Evolutionary conservation across 2,888 invertebrate species (phyloP), one percentile per base, ranked within the genome.

Genomic region (Coecobrya sp.): DNA sequence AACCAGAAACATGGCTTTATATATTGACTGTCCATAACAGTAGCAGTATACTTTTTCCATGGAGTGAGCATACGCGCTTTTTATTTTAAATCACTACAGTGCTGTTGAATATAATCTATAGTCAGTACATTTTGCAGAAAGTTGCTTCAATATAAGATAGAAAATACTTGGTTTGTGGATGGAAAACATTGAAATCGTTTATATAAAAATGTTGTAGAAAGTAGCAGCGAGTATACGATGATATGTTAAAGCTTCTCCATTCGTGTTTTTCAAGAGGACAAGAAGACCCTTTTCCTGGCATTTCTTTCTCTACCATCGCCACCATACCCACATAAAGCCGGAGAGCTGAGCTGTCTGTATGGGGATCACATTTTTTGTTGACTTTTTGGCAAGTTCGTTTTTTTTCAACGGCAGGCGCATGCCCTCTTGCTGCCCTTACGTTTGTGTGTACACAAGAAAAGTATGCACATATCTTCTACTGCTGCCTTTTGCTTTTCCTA

Each of bases 311-410:
- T 7, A 8, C 16, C 16, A 36, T n/a, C 30, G 42, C 16, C 16
- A 36, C 7, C 30, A 45, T 42, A 76, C 45, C n/a, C 42, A 22
- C 49, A 11, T 45, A 79, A 25, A 52, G 25, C 49, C 49, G 27
- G 49, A 49, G 79, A 79, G 79, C 52, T 52, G n/a, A 73, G 73
- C 65, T 73, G 52, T 79, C 49, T 79, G 25, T 52, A 49, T 27
- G 52, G 27, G 79, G 49, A 79, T 79, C 49, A 79, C 79, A 52
- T 79, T 79, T 76, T 65, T 79, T 79, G 73, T 79, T 81, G 25
- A 79, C 88, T 88, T 88, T 88, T 88, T 88, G 73, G 62, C 65
- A 65, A 81, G n/a, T 79, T 79, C 79, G 76, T 73, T 62, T 81
- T 88, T 87, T 59, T 79, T 22, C 27, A 27, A 49, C 49, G 22